Evolutionary conservation across 2,113 vertebrate genomes (phyloP).

Genomic region (Alligator sinensis): DNA sequence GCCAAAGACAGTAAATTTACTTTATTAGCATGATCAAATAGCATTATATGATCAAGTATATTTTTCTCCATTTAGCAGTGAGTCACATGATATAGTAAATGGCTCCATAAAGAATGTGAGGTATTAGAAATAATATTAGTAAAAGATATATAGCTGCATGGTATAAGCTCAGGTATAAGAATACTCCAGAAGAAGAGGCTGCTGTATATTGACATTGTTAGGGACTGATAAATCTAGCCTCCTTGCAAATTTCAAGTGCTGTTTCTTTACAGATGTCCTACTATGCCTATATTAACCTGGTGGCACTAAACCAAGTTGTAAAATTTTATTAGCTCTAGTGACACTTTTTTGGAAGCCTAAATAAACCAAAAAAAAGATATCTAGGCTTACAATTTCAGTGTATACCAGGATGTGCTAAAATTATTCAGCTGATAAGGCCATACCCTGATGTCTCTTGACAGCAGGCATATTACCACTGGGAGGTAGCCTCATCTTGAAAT

Average conservation of each 20-base stretch:
- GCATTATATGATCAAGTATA: not conserved
- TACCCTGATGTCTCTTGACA: not conserved
- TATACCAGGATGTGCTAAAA: not conserved
- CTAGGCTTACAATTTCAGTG: not conserved
- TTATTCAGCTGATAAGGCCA: not conserved
- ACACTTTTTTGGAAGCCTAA: not conserved
- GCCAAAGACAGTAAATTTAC: too few species aligned
- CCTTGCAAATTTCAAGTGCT: not conserved
- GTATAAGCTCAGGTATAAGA: not conserved
- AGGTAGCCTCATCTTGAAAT: not conserved
- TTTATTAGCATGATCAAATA: not conserved
- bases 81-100: not conserved
- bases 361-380: not conserved
- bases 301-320: not conserved
- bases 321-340: not conserved
- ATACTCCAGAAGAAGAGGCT: not conserved
- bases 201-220: not conserved
- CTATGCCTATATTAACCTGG: not conserved
- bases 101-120: not conserved
- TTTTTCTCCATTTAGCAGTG: conserved; percentile 2
- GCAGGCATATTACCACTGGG: not conserved
- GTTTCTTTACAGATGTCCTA: not conserved
- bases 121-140: not conserved
- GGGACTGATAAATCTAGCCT: not conserved
- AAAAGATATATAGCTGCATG: not conserved